phyloP scores from a whole-genome alignment of 2,888 invertebrate genomes.

The Drosophila flavopinicola region DNA sequence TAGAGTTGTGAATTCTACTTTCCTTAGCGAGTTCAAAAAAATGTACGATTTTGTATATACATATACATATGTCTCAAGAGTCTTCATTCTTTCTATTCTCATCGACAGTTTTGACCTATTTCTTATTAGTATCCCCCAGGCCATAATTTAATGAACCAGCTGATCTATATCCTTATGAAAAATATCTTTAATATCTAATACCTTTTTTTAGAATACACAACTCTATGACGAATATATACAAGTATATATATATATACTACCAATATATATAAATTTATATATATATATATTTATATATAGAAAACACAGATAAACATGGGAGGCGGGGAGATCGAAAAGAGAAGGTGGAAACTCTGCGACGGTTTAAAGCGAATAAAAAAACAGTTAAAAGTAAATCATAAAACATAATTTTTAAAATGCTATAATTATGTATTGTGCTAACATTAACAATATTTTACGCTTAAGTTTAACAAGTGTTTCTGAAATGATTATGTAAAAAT shows the following conservation, averaged over 20 bases:
- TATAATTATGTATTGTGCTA: constrained; percentile 53
- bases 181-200: neutral
- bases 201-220: constrained; percentile 22
- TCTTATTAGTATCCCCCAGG: neutral
- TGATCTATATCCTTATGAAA: neutral
- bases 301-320: constrained; percentile 1
- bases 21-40: constrained; percentile 28
- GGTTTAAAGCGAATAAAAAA: constrained; percentile 50
- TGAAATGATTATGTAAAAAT: constrained; percentile 61
- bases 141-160: constrained; percentile 6
- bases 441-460: constrained; percentile 57
- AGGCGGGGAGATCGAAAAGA: neutral
- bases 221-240: constrained; percentile 22
- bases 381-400: constrained; percentile 28
- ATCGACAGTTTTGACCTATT: neutral
- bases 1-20: constrained; percentile 57
- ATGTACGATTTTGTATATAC: constrained; percentile 29
- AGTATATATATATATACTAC: neutral
- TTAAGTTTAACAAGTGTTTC: constrained; percentile 59
- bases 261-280: neutral
- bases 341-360: constrained; percentile 18
- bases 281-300: constrained; percentile 3
- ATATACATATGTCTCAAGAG: constrained; percentile 12
- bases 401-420: constrained; percentile 54
- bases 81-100: constrained; percentile 1